Base-by-base conservation (phyloP, 2,888 invertebrate species). In the Blomia tropicalis region DNA sequence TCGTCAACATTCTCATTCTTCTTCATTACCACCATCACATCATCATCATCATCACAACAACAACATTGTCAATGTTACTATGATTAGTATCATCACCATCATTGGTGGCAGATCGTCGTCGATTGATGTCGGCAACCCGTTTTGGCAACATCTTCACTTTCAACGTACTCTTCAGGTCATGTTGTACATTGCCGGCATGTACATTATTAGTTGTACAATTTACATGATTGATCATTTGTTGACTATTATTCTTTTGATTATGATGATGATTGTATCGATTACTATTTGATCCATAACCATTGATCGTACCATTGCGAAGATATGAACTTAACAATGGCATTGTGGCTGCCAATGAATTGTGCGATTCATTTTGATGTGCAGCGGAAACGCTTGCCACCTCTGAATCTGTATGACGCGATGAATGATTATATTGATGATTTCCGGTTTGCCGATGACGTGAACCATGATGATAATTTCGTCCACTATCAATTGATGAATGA, bases 301-400 rank as follows among this genome's bases (percentile, higher is more conserved):
- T 47, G 51, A 47, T 47, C 7, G 51, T 47, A 14, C 51, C 51
- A 25, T 47, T 47, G 7, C 31, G 31, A 14, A 56, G 27, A 25
- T 56, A 56, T 2, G 56, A 32, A 56, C 56, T 56, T n/a, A 56
- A 25, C 29, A 56, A 25, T 22, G 56, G 56, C 56, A 56, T 56
- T 22, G 56, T 29, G 2, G 56, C 56, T 2, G 56, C 56, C 30
- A 56, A 36, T 31, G 56, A 56, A 36, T 56, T 29, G 29, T 56
- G 56, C 11, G 56, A 27, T 14, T 56, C 56, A 56, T 56, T 56
- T 36, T 56, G 56, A 25, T 56, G 56, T 36, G 56, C 56, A 14
- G 23, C 51, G 7, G 51, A 7, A 7, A 47, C 51, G 7, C 7
- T 11, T 7, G 51, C 51, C 51, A 47, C 51, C 7, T 56, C 30